Conservation (phyloP, 2,888 invertebrate genomes). For the Drosophila bunnanda region DNA sequence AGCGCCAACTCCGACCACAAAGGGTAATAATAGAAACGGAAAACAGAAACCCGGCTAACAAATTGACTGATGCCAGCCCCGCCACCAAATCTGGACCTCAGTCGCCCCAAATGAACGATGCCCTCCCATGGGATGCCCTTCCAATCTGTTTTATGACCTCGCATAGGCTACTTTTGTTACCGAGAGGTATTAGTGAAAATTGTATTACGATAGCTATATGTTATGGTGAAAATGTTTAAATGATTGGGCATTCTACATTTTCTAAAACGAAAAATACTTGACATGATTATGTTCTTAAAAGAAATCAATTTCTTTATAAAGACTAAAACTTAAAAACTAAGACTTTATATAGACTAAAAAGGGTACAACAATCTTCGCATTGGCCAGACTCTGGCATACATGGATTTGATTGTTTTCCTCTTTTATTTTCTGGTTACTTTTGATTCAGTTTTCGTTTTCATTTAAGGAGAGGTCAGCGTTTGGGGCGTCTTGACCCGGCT, state of each 20-base stretch:
- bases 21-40: conserved; percentile 42
- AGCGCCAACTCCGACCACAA: conserved; percentile 47
- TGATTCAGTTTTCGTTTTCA: conserved; percentile 65
- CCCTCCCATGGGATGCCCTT: conserved; percentile 49
- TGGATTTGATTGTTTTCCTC: conserved; percentile 16
- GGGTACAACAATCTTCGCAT: conserved; percentile 24
- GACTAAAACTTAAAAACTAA: too few species aligned
- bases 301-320: too few species aligned
- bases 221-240: neutral
- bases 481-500: conserved; percentile 77
- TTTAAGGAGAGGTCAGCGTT: conserved; percentile 67
- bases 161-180: neutral
- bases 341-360: neutral
- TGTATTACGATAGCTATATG: neutral
- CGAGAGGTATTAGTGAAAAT: too few species aligned
- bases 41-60: conserved; percentile 60
- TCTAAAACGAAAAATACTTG: too few species aligned
- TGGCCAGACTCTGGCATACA: neutral
- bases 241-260: too few species aligned
- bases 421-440: conserved; percentile 37
- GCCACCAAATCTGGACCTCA: conserved; percentile 48
- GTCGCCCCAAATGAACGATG: conserved; percentile 65
- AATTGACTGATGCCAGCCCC: conserved; percentile 71
- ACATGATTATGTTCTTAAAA: too few species aligned
- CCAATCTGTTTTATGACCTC: conserved; percentile 39